These are phyloP conservation scores for Rhinogobio ventralis DNA, from an alignment of 2,797 vertebrate genomes.

Conservation along the genomic window DNA sequence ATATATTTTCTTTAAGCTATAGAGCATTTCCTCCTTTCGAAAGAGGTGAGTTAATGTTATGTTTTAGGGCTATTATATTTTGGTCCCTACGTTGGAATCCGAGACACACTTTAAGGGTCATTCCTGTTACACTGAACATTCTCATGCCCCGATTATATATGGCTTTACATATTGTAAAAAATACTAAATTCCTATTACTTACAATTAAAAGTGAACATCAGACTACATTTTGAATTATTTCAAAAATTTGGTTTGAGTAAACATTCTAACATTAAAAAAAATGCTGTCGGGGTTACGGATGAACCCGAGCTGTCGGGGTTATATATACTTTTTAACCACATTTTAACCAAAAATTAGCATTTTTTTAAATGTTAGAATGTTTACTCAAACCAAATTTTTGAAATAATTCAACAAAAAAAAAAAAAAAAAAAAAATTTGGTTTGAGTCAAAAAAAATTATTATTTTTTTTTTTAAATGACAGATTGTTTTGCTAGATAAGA, in stretches of 20 bases:
- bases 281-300: too few species aligned
- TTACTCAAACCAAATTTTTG: too few species aligned
- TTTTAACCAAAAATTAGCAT: too few species aligned
- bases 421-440: too few species aligned
- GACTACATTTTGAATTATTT: neutral
- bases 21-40: conserved; percentile 42
- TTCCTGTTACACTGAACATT: neutral
- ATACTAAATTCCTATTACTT: neutral
- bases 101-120: neutral
- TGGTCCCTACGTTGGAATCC: neutral
- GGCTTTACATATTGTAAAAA: neutral
- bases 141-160: neutral
- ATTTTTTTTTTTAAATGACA: too few species aligned
- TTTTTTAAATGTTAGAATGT: too few species aligned
- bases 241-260: neutral
- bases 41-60: conserved; percentile 28
- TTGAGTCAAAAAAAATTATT: too few species aligned
- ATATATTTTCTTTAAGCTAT: conserved; percentile 31
- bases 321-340: too few species aligned
- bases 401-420: too few species aligned
- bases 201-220: neutral
- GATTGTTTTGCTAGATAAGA: too few species aligned
- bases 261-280: too few species aligned
- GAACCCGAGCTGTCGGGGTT: too few species aligned
- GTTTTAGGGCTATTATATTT: conserved; percentile 1